Evolutionary conservation across 2,113 vertebrate species (phyloP).

Genomic region (Orycteropus afer): DNA sequence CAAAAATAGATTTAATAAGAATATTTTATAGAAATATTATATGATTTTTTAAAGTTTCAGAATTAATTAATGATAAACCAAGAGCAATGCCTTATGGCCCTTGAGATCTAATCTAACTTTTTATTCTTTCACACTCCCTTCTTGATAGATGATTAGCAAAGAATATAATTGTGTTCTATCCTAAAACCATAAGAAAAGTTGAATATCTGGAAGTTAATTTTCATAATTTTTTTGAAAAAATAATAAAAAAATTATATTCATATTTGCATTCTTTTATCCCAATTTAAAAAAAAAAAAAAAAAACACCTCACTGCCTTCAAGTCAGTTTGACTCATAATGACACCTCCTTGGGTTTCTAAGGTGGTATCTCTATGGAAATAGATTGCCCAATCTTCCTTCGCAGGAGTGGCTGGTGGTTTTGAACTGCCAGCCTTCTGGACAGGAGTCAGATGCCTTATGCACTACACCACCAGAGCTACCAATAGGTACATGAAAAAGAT

Average conservation of each 20-base stretch:
- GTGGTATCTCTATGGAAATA: too few species aligned
- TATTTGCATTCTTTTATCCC: not conserved
- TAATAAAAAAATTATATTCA: not conserved
- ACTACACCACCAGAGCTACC: too few species aligned
- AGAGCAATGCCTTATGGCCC: not conserved
- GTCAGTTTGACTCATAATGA: too few species aligned
- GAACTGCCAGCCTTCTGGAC: too few species aligned
- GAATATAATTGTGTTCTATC: not conserved
- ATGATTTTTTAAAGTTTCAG: not conserved
- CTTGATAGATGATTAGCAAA: not conserved
- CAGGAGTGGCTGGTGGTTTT: too few species aligned
- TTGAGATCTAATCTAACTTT: not conserved
- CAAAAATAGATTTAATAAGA: conserved; percentile 21
- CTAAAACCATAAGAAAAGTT: not conserved
- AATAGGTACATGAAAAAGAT: not conserved
- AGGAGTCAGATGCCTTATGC: too few species aligned
- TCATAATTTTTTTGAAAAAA: not conserved
- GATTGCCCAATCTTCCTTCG: too few species aligned
- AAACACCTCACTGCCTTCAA: too few species aligned
- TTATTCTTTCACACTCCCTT: not conserved
- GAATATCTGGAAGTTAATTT: not conserved
- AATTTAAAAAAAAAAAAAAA: too few species aligned
- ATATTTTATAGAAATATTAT: not conserved
- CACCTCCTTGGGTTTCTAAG: too few species aligned
- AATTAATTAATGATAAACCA: not conserved